Conservation (phyloP, 2,888 invertebrate genomes). For the Drosophila eohydei region DNA sequence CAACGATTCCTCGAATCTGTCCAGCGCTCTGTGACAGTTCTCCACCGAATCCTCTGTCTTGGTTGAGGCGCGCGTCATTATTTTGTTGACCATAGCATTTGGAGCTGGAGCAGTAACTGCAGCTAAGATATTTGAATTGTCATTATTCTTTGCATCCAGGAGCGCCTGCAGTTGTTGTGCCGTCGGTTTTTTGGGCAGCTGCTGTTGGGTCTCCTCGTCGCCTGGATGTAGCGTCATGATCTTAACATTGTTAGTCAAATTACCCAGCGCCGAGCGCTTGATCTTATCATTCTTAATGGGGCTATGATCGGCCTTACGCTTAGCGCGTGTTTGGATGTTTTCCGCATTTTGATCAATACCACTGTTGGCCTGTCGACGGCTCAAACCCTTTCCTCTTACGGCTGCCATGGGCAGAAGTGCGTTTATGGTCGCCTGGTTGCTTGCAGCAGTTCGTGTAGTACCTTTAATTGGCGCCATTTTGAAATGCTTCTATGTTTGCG, state of each 20-base stretch:
- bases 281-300: constrained; percentile 90
- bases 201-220: constrained; percentile 85
- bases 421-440: constrained; percentile 47
- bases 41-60: constrained; percentile 65
- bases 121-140: constrained; percentile 47
- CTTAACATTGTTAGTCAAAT: constrained; percentile 89
- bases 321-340: constrained; percentile 85
- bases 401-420: constrained; percentile 68
- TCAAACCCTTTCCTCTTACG: constrained; percentile 75
- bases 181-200: constrained; percentile 62
- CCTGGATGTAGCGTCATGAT: constrained; percentile 71
- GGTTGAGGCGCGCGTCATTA: constrained; percentile 74
- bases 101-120: constrained; percentile 18
- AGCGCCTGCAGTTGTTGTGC: constrained; percentile 71
- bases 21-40: constrained; percentile 62
- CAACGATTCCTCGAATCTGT: constrained; percentile 53
- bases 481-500: constrained; percentile 38
- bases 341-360: constrained; percentile 81
- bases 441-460: constrained; percentile 71
- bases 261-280: constrained; percentile 94
- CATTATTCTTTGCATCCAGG: constrained; percentile 71
- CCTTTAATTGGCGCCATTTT: constrained; percentile 84
- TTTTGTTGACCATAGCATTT: constrained; percentile 53
- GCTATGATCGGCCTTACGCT: constrained; percentile 93
- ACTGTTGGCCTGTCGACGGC: constrained; percentile 64